Base-by-base conservation (phyloP, 2,888 invertebrate genomes). In the Byasa hedistus region DNA sequence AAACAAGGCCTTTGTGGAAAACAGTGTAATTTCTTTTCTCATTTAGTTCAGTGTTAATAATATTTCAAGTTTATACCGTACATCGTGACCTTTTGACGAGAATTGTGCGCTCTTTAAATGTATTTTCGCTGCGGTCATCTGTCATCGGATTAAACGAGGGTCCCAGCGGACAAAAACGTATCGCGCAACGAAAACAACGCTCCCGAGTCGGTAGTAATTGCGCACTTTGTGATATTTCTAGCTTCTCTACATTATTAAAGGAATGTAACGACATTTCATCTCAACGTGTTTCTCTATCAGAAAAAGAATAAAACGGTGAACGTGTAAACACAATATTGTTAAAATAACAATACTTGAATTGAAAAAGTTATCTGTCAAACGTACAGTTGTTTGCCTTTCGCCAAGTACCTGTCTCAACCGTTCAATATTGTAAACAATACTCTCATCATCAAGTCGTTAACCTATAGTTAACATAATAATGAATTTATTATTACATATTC, bases 71-170 rank as follows among this genome's bases (percentile, higher is more conserved):
- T 84, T 81, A 68, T 62, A 39, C 61, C 62, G 32, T 15, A 15
- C 72, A 74, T 69, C 69, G 71, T 75, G 83, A 80, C 83, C 85
- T 84, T 82, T 79, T 51, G 56, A 51, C 60, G 48, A 48, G 56
- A 22, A 76, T 77, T 76, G 77, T 75, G 70, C 69, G 77, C 73
- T 77, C 69, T 74, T 76, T 76, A 76, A 79, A 80, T 79, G 76
- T 76, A 80, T 79, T 79, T 81, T 76, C 80, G 79, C 73, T 77
- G 73, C 77, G 77, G 81, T 79, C 83, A 77, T 80, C 78, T 80
- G 80, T 81, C 80, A 77, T 72, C 70, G 68, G 72, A 72, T 79
- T 72, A 73, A 77, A 79, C 76, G 76, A 77, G 78, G 79, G 79
- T 77, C 70, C 72, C 69, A 70, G 71, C 58, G 69, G 68, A 70